Conservation (phyloP, 2,797 vertebrate genomes). For the Sebastes taczanowskii region DNA sequence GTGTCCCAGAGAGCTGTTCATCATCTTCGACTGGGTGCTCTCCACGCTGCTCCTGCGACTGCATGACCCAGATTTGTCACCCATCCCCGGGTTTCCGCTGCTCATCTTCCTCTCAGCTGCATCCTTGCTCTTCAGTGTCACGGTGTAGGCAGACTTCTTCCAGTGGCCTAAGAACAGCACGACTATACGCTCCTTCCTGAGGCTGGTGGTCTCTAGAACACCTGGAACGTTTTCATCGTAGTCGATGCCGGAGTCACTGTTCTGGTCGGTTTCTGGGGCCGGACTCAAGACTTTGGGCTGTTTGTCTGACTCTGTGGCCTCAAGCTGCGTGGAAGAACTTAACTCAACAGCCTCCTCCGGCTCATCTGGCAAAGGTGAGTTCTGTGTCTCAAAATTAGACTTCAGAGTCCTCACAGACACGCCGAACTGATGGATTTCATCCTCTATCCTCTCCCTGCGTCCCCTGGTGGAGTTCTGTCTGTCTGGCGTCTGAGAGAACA, state of each 20-base stretch:
- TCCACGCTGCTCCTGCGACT: conserved; percentile 25
- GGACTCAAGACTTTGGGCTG: conserved; percentile 24
- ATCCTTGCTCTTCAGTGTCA: conserved; percentile 77
- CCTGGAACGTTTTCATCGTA: conserved; percentile 73
- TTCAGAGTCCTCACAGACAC: conserved; percentile 91
- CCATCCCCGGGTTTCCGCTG: conserved; percentile 24
- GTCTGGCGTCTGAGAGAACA: conserved; percentile 81
- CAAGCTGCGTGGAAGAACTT: neutral
- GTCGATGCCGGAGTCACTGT: conserved; percentile 84
- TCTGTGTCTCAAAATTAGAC: conserved; percentile 88
- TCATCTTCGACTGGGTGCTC: conserved; percentile 59
- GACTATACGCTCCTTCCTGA: conserved; percentile 93
- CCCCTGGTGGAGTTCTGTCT: conserved; percentile 72
- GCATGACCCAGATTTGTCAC: neutral
- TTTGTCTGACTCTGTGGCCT: conserved; percentile 19
- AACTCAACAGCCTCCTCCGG: conserved; percentile 18
- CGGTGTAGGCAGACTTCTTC: conserved; percentile 89
- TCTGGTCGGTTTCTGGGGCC: conserved; percentile 67
- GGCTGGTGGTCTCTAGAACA: conserved; percentile 82
- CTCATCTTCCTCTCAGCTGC: conserved; percentile 76
- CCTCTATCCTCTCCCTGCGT: conserved; percentile 82
- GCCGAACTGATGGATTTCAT: conserved; percentile 90
- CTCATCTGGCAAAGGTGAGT: conserved; percentile 33
- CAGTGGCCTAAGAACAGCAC: conserved; percentile 94
- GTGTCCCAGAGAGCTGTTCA: conserved; percentile 81